phyloP scores from a whole-genome alignment of 2,888 invertebrate species.

The Torymus tubicola region DNA sequence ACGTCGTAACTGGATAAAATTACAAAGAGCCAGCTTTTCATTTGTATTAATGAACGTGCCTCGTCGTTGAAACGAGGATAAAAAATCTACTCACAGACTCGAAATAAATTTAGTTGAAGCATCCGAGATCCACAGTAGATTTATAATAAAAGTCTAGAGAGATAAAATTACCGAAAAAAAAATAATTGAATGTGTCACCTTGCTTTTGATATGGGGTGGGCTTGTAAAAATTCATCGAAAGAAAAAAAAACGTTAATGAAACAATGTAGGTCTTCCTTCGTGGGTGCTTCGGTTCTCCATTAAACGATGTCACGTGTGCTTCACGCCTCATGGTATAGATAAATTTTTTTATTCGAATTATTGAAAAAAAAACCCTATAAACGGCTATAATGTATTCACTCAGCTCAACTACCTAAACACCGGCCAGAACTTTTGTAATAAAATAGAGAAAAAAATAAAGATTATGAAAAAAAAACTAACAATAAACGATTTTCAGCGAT shows the following conservation, averaged over 20 bases:
- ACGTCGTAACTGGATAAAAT: constrained; percentile 22
- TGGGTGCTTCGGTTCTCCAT: constrained; percentile 58
- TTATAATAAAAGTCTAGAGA: constrained; percentile 31
- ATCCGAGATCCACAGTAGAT: constrained; percentile 47
- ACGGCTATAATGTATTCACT: constrained; percentile 57
- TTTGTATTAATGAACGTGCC: constrained; percentile 34
- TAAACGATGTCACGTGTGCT: constrained; percentile 57
- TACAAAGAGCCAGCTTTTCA: constrained; percentile 23
- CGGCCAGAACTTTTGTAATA: constrained; percentile 55
- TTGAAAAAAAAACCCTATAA: constrained; percentile 50
- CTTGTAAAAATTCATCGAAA: constrained; percentile 52
- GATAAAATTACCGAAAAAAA: constrained; percentile 46
- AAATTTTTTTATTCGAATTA: constrained; percentile 57
- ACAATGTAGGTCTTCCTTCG: constrained; percentile 58
- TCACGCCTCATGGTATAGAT: constrained; percentile 56
- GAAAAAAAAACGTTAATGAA: constrained; percentile 31
- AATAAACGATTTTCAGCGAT: constrained; percentile 42
- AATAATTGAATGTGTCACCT: constrained; percentile 45
- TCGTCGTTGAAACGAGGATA: constrained; percentile 33
- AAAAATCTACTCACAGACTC: constrained; percentile 42
- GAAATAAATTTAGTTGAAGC: constrained; percentile 51
- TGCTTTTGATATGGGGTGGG: constrained; percentile 57
- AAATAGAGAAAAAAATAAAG: constrained; percentile 37
- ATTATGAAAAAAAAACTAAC: constrained; percentile 34
- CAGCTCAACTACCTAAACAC: constrained; percentile 55